phyloP scores from a whole-genome alignment of 2,113 vertebrate genomes.

The Nanger granti region DNA sequence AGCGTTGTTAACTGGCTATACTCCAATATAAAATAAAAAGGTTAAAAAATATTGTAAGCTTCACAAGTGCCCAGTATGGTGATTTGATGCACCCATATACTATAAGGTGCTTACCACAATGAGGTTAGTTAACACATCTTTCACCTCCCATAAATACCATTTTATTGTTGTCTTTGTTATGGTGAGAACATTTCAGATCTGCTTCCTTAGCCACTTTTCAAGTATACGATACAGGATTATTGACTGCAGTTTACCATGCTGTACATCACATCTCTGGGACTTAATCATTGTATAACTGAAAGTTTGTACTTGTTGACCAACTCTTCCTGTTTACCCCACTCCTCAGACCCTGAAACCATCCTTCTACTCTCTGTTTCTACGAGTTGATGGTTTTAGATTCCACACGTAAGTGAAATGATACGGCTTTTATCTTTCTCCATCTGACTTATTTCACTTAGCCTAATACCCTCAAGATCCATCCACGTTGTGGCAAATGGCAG shows the following conservation, averaged over 20 bases:
- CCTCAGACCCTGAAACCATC: not conserved
- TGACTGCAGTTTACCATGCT: not conserved
- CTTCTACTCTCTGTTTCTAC: not conserved
- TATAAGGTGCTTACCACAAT: not conserved
- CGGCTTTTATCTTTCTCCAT: not conserved
- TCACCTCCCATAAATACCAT: not conserved
- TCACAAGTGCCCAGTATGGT: not conserved
- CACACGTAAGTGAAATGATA: not conserved
- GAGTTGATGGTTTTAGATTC: not conserved
- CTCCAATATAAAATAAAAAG: not conserved
- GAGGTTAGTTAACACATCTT: not conserved
- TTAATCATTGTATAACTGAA: not conserved
- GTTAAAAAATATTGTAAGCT: not conserved
- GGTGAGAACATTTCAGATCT: not conserved
- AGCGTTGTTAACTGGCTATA: not conserved
- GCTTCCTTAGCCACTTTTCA: not conserved
- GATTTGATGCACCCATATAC: not conserved
- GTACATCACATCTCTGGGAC: too few species aligned
- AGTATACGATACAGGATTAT: too few species aligned
- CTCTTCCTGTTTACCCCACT: not conserved
- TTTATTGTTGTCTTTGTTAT: not conserved
- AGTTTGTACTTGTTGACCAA: not conserved
- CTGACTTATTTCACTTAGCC: not conserved
- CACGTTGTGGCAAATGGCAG: not conserved
- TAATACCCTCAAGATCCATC: not conserved